A percentile compares a stretch with the other conserved stretches of the same genome.
These are phyloP conservation scores for Oreohelix idahoensis DNA, from an alignment of 1,140 invertebrate genomes.

Conservation along the genomic window DNA sequence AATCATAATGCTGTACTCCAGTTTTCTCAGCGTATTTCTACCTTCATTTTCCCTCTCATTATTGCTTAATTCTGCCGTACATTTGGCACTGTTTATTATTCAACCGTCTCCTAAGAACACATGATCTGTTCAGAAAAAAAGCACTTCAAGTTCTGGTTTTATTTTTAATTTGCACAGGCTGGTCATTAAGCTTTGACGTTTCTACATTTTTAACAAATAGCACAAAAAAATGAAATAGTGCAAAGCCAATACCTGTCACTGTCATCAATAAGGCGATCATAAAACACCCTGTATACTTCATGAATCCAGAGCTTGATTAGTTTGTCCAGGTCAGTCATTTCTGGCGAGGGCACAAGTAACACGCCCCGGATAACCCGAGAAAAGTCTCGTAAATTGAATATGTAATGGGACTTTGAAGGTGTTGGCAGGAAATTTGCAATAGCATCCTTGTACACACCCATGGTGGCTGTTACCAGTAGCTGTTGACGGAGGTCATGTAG, in stretches of 20 bases:
- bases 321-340: slow-evolving; percentile 71
- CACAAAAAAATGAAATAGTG: too few relatives aligned
- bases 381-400: slow-evolving; percentile 74
- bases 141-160: too few relatives aligned
- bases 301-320: slow-evolving; percentile 73
- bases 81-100: too few relatives aligned
- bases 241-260: slow-evolving; percentile 64
- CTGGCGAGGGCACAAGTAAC: slow-evolving; percentile 67
- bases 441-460: slow-evolving; percentile 73
- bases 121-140: too few relatives aligned
- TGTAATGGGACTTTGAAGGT: slow-evolving; percentile 73
- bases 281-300: slow-evolving; percentile 74
- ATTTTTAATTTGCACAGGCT: too few relatives aligned
- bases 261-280: slow-evolving; percentile 72
- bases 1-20: too few relatives aligned
- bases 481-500: slow-evolving; percentile 40
- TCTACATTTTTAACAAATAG: too few relatives aligned
- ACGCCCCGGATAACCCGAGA: slow-evolving; percentile 74
- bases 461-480: slow-evolving; percentile 71
- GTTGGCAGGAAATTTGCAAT: slow-evolving; percentile 72
- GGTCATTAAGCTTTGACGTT: too few relatives aligned
- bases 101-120: too few relatives aligned
- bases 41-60: too few relatives aligned
- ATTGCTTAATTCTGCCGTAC: too few relatives aligned
- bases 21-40: too few relatives aligned